phyloP scores from a whole-genome alignment of 2,113 vertebrate genomes.

The Paraplagusia blochii region DNA sequence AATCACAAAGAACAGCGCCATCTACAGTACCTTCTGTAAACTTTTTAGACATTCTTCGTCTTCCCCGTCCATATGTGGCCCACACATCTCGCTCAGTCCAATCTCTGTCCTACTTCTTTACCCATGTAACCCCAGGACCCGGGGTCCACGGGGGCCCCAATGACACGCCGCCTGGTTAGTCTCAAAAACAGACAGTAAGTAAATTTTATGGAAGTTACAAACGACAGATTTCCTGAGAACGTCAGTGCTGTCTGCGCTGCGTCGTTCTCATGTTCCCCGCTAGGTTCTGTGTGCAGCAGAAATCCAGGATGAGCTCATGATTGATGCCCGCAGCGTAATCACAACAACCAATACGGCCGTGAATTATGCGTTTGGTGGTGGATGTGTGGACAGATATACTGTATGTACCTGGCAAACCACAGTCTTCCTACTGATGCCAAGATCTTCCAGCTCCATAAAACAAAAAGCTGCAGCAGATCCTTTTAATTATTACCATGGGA shows the following conservation, averaged over 20 bases:
- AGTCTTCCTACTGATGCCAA: conserved; percentile 56
- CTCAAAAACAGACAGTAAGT: background rate
- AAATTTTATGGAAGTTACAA: too few species aligned
- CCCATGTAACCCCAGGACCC: too few species aligned
- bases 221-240: conserved; percentile 2
- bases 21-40: too few species aligned
- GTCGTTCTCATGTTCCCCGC: background rate
- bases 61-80: too few species aligned
- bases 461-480: conserved; percentile 55
- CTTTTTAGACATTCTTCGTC: too few species aligned
- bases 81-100: too few species aligned
- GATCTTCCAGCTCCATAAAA: conserved; percentile 70
- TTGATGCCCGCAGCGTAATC: background rate
- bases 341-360: conserved; percentile 1
- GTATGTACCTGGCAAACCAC: conserved; percentile 56
- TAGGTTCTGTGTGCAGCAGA: conserved; percentile 23
- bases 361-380: conserved; percentile 2
- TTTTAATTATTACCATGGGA: conserved; percentile 82
- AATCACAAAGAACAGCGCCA: too few species aligned
- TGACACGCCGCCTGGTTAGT: background rate
- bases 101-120: too few species aligned
- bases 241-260: background rate
- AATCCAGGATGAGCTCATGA: conserved; percentile 25
- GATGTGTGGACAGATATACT: conserved; percentile 51
- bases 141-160: too few species aligned